Evolutionary conservation across 2,888 invertebrate species (phyloP), one percentile per base, ranked within the genome.

Genomic region (Elysia crispata): DNA sequence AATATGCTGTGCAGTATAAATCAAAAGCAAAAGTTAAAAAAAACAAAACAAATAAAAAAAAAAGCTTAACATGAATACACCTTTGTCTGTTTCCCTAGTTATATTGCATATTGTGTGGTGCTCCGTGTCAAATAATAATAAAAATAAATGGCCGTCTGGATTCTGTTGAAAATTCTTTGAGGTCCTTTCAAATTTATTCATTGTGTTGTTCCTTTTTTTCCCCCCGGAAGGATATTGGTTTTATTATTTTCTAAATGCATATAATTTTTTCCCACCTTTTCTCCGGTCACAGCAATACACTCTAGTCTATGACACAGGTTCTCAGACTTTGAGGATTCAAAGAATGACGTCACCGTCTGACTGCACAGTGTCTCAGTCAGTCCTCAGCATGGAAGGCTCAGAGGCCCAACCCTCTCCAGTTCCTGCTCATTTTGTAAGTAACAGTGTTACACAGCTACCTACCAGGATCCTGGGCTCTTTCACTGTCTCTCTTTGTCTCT

Each of bases 331-430:
- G n/a, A 74, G 87, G 20, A 85, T 87, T 11, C 88, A 87, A 76
- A 86, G 88, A 84, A 87, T 88, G 70, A 85, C 86, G 80, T 87
- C 89, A 79, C 88, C 89, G 41, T 11, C 41, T 41, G 89, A 89
- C 78, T 86, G 86, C 77, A 88, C 87, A 6, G 88, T 88, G 15
- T 86, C 87, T 76, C 89, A 89, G 67, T 88, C 88, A 60, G 85
- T 84, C 6, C 77, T 85, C 50, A 81, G 83, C 60, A 69, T 83
- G 70, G 85, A 85, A 31, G 83, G 81, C 20, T 80, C 79, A 0
- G 82, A 86, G 31, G 81, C 83, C 23, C 83, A 83, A 33, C 82
- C 82, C 73, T 77, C 78, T 80, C 62, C 85, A 75, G 76, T 81
- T 20, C 76, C 85, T 15, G 77, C 84, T 18, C 83, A 85, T 23